Percentiles rank a stretch among this genome's conserved stretches.
These are phyloP conservation scores for Channallabes apus DNA, from an alignment of 2,797 vertebrate genomes.

Conservation along the genomic window DNA sequence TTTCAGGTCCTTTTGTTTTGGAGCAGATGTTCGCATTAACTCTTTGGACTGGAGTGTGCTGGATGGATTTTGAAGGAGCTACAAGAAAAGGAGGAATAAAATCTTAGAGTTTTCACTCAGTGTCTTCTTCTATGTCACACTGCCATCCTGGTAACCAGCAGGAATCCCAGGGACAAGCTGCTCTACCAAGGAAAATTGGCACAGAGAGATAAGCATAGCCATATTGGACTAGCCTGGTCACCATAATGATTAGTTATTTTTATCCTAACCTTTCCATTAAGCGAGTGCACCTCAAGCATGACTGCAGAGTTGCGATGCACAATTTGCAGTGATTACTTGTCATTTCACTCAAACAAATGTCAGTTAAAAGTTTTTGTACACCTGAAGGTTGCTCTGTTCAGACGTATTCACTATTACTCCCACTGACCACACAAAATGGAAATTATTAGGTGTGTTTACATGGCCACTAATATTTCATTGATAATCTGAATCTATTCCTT, in stretches of 20 bases:
- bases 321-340: conserved; percentile 22
- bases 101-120: conserved; percentile 24
- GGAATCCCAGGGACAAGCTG: conserved; percentile 51
- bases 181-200: conserved; percentile 48
- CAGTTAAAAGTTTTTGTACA: neutral
- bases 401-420: neutral
- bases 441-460: neutral
- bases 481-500: too few species aligned
- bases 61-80: conserved; percentile 27
- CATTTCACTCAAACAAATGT: neutral
- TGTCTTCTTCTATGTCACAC: conserved; percentile 22
- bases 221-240: conserved; percentile 29
- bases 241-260: conserved; percentile 43
- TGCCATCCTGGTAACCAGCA: conserved; percentile 30
- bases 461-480: too few species aligned
- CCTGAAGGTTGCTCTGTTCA: neutral
- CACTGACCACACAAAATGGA: neutral
- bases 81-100: conserved; percentile 16
- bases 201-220: conserved; percentile 17
- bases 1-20: neutral
- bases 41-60: conserved; percentile 1
- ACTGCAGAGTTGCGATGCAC: conserved; percentile 15
- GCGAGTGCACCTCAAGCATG: conserved; percentile 1
- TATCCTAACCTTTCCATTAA: conserved; percentile 7
- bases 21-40: neutral